Percentiles rank a stretch among this genome's conserved stretches.
Evolutionary conservation across 2,888 invertebrate genomes (phyloP).

Genomic region (Metacarcinus magister): DNA sequence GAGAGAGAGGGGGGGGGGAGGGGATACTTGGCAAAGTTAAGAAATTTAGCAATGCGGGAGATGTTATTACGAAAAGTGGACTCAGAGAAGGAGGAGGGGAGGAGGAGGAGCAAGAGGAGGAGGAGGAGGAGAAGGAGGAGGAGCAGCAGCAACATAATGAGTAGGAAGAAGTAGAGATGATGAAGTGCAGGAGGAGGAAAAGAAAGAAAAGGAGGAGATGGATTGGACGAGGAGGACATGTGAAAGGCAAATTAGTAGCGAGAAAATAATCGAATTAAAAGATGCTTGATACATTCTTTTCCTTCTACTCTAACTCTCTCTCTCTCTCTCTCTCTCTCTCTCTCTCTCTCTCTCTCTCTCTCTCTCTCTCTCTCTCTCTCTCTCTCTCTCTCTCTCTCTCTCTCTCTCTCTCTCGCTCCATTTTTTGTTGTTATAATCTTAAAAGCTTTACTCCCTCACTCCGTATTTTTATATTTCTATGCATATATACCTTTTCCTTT

Average conservation of each 20-base stretch:
- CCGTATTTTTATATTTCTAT: too few relatives aligned
- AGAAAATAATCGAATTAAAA: too few relatives aligned
- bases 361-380: too few relatives aligned
- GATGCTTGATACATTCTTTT: background rate
- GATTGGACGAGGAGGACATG: background rate
- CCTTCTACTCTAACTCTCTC: background rate
- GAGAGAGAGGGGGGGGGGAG: too few relatives aligned
- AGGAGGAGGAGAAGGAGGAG: background rate
- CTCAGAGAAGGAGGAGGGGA: background rate
- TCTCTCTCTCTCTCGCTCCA: too few relatives aligned
- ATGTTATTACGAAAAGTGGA: background rate
- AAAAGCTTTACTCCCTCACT: too few relatives aligned
- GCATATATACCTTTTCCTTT: too few relatives aligned
- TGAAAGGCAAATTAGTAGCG: too few relatives aligned
- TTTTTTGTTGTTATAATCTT: too few relatives aligned
- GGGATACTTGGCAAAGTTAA: too few relatives aligned
- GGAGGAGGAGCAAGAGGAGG: background rate
- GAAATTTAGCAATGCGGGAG: too few relatives aligned
- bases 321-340: background rate
- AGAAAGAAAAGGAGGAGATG: background rate
- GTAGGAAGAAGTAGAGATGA: background rate
- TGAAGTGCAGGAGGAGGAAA: background rate
- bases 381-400: too few relatives aligned
- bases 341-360: background rate
- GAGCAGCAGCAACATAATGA: background rate